A percentile compares a stretch with the other conserved stretches of the same genome.
Evolutionary conservation across 2,113 vertebrate species (phyloP).

Genomic region (Rhodinocichla rosea): DNA sequence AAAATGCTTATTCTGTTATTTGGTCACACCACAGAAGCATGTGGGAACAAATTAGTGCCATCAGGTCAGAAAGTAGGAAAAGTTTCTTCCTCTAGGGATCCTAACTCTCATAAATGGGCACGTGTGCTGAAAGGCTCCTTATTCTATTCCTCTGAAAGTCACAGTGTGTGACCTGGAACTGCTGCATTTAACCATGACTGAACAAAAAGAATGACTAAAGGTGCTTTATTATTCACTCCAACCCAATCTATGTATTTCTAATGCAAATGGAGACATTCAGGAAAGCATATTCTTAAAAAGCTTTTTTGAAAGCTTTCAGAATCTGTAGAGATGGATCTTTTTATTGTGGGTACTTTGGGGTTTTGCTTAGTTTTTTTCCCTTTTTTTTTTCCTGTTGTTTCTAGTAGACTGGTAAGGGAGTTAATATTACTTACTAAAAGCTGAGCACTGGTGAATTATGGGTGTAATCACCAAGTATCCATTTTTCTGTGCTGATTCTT

Average conservation of each 20-base stretch:
- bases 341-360: neutral
- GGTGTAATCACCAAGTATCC: neutral
- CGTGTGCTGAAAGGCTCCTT: neutral
- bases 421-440: neutral
- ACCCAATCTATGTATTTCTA: slow-evolving; percentile 10
- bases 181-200: neutral
- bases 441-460: neutral
- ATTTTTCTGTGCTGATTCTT: neutral
- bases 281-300: neutral
- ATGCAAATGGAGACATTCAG: slow-evolving; percentile 32
- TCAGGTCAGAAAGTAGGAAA: neutral
- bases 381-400: neutral
- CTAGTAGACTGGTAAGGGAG: neutral
- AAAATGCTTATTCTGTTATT: neutral
- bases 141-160: neutral
- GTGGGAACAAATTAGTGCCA: neutral
- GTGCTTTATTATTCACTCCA: neutral
- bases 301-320: neutral
- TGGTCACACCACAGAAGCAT: neutral
- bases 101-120: neutral
- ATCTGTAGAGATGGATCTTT: neutral
- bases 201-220: slow-evolving; percentile 19
- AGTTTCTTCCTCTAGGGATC: neutral
- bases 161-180: neutral
- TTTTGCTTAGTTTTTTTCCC: neutral